A percentile compares a stretch with the other conserved stretches of the same genome.
These are phyloP conservation scores for Lycorma delicatula DNA, from an alignment of 1,140 invertebrate species.

Conservation along the genomic window DNA sequence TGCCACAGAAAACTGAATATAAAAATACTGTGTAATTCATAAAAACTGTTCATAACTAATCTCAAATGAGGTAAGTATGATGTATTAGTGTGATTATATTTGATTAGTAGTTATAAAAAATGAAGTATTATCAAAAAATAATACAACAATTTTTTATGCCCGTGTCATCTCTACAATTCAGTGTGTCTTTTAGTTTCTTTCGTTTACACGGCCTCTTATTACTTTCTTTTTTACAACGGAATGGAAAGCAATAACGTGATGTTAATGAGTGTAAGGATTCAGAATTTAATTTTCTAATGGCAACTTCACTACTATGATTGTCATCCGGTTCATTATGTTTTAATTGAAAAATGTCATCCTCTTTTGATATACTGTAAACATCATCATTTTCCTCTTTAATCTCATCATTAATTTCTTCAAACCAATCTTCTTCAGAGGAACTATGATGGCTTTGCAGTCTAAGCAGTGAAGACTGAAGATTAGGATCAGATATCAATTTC, in stretches of 20 bases:
- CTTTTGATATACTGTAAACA: background rate
- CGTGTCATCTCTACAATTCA: no score
- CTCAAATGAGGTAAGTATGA: no score
- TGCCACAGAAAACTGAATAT: no score
- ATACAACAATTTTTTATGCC: no score
- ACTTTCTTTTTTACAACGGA: background rate
- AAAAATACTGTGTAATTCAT: no score
- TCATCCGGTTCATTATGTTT: background rate
- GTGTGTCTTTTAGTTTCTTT: no score
- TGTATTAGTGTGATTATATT: no score
- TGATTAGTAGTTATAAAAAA: no score
- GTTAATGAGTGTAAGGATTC: background rate
- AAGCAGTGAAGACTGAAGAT: constrained; percentile 25
- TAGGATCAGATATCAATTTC: constrained; percentile 26
- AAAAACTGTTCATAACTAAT: no score
- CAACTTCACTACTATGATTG: background rate
- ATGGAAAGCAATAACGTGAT: background rate
- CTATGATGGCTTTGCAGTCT: constrained; percentile 35
- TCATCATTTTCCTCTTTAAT: background rate
- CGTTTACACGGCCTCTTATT: background rate
- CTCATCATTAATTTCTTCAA: constrained; percentile 31
- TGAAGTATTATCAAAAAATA: no score
- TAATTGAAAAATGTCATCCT: background rate
- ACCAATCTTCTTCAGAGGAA: constrained; percentile 38
- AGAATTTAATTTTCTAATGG: background rate